phyloP scores from a whole-genome alignment of 2,888 invertebrate genomes.

The Mayetiola destructor region DNA sequence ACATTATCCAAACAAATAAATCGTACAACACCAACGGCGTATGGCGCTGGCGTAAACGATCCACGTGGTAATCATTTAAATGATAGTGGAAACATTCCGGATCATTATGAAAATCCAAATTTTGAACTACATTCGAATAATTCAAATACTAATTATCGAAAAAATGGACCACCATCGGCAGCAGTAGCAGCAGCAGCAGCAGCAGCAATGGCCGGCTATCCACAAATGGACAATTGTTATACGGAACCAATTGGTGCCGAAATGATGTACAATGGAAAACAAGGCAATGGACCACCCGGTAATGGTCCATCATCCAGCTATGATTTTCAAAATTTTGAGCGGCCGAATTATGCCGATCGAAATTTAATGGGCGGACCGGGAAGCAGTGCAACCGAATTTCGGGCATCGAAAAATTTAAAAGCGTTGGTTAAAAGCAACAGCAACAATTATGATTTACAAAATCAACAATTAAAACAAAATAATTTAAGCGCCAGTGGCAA shows the following conservation, averaged over 20 bases:
- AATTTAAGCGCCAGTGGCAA: slow-evolving; percentile 26
- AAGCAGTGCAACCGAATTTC: slow-evolving; percentile 16
- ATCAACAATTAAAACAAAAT: slow-evolving; percentile 23
- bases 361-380: not conserved
- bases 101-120: slow-evolving; percentile 37
- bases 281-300: not conserved
- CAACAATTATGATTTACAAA: slow-evolving; percentile 31
- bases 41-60: slow-evolving; percentile 19
- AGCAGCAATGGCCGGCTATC: not conserved
- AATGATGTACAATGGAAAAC: not conserved
- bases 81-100: slow-evolving; percentile 24
- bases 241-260: slow-evolving; percentile 28
- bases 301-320: slow-evolving; percentile 20
- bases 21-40: not conserved
- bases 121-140: slow-evolving; percentile 28
- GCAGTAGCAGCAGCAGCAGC: not conserved
- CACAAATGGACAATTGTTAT: slow-evolving; percentile 29
- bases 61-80: slow-evolving; percentile 21
- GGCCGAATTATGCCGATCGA: slow-evolving; percentile 38
- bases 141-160: not conserved
- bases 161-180: slow-evolving; percentile 1
- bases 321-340: slow-evolving; percentile 46
- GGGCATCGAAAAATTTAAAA: slow-evolving; percentile 20
- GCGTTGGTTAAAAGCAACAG: slow-evolving; percentile 22
- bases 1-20: not conserved